Evolutionary conservation across 2,113 vertebrate species (phyloP), one percentile per base, ranked within the genome.

Genomic region (Piaya cayana): DNA sequence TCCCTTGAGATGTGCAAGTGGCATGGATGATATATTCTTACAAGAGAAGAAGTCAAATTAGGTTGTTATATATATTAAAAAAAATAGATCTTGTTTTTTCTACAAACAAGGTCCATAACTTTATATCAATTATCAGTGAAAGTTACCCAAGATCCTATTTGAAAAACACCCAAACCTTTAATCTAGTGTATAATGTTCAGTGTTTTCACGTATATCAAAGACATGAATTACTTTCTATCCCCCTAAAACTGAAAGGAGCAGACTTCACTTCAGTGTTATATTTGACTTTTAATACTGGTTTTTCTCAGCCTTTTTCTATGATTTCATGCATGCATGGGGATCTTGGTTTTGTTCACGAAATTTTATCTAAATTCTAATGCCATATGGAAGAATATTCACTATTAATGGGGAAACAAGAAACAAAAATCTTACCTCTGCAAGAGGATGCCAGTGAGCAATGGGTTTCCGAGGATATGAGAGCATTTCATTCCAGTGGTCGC

Each of bases 401-500:
- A 56, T 52, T 50, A 32, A 59, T 26, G 36, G 26, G 19, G 26
- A 52, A 39, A 18, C 11, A 26, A 13, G 29, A 58, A 69, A 69
- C 42, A 22, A 70, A 45, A 79, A 36, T 93, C 97, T 98, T 98
- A 99, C 99, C 99, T 99, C 99, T 45, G 98, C 98, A 12, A 99
- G 98, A 74, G 98, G 98, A 97, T 99, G 99, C 99, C 99, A 99
- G 96, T 99, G 99, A 92, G 99, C 99, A 16, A 99, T 99, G 94
- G 99, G 99, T 95, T 99, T 99, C 92, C 99, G 98, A 55, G 99
- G 99, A 77, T 99, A 99, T 0, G 99, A 99, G 30, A 99, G 96
- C 99, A 99, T 99, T 97, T 99, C 99, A 25, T 98, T 99, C 99
- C 99, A 99, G 97, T 99, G 99, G 96, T 99, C 98, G 11, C 99